phyloP scores from a whole-genome alignment of 2,797 vertebrate genomes.

The Amblyraja radiata region DNA sequence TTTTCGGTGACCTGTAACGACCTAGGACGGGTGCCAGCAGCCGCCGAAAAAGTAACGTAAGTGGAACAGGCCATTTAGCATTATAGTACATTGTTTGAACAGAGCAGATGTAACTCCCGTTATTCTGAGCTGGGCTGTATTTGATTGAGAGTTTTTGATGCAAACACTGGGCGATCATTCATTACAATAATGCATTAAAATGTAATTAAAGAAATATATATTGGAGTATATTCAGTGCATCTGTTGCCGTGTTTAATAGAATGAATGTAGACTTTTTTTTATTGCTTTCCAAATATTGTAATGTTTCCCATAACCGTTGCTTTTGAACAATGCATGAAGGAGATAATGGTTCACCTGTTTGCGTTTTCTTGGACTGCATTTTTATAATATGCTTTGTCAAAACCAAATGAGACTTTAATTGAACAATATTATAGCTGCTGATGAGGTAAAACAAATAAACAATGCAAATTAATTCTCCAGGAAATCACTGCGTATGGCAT shows the following conservation, averaged over 20 bases:
- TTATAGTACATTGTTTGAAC: not conserved
- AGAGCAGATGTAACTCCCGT: not conserved
- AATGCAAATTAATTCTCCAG: not conserved
- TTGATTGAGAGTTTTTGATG: not conserved
- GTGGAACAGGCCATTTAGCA: not conserved
- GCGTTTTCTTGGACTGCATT: not conserved
- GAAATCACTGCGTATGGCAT: not conserved
- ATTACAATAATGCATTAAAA: not conserved
- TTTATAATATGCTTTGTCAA: not conserved
- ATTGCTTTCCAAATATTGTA: not conserved
- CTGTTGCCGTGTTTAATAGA: not conserved
- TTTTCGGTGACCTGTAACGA: no score
- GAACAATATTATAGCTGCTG: not conserved
- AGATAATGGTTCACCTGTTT: not conserved
- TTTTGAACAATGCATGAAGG: no score
- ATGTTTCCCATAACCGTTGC: not conserved
- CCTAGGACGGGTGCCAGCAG: no score
- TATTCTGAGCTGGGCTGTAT: not conserved
- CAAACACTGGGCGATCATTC: not conserved
- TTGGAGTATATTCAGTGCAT: not conserved
- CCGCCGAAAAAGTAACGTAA: no score
- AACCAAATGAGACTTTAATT: not conserved
- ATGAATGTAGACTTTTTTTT: not conserved
- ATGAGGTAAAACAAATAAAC: not conserved
- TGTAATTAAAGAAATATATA: no score